phyloP scores from a whole-genome alignment of 2,797 vertebrate species.

The Hypotaenidia philippensis region DNA sequence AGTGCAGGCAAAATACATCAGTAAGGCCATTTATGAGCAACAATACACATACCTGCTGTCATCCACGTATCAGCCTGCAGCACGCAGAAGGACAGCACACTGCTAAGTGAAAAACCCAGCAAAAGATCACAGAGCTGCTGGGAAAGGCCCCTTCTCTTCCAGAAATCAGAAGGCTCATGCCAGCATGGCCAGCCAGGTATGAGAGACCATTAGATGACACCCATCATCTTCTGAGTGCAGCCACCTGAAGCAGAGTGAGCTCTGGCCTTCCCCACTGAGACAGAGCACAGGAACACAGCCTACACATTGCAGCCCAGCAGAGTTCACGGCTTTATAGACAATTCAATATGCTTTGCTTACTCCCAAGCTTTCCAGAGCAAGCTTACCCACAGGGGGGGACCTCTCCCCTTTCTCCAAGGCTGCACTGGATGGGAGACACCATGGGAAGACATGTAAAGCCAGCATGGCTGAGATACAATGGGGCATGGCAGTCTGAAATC shows the following conservation, averaged over 20 bases:
- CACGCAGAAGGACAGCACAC: accelerated
- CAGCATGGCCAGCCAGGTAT: neutral
- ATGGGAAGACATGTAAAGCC: accelerated
- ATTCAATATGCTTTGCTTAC: neutral
- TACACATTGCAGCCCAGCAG: neutral
- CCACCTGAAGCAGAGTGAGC: neutral
- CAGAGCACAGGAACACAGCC: neutral
- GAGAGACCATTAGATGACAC: neutral
- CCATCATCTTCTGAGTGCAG: accelerated
- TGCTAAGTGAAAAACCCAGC: neutral
- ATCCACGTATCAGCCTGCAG: accelerated
- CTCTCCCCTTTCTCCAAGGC: neutral
- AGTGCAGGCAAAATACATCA: neutral
- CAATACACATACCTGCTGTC: accelerated
- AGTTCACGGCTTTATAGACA: accelerated
- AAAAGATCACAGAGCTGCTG: neutral
- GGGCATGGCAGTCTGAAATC: neutral
- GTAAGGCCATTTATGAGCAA: neutral
- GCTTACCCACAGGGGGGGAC: neutral
- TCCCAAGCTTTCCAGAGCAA: neutral
- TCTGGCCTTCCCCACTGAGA: neutral
- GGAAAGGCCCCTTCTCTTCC: neutral
- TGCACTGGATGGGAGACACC: neutral
- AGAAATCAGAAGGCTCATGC: neutral
- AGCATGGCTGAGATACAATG: neutral